Evolutionary conservation across 1,140 invertebrate species (phyloP).

Genomic region (Oppia nitens): DNA sequence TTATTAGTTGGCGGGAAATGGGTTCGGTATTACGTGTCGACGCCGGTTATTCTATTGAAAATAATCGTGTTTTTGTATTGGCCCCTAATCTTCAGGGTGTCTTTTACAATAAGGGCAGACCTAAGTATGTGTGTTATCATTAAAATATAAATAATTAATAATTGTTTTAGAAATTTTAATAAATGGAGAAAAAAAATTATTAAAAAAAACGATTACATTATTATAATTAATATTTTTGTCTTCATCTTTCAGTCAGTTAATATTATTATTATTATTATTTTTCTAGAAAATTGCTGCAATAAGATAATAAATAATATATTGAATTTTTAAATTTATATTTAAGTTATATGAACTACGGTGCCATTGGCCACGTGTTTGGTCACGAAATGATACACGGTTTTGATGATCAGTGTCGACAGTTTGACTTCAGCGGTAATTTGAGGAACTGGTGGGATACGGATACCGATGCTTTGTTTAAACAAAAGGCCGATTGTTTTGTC

Average conservation of each 20-base stretch:
- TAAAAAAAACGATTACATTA: background rate
- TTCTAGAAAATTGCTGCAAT: no score
- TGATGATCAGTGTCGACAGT: constrained; percentile 49
- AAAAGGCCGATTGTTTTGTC: constrained; percentile 64
- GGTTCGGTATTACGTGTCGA: constrained; percentile 23
- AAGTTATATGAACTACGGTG: constrained; percentile 28
- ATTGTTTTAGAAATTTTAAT: no score
- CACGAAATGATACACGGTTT: constrained; percentile 33
- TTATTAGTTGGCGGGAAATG: constrained; percentile 19
- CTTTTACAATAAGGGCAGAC: constrained; percentile 8
- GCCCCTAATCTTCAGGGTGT: constrained; percentile 73
- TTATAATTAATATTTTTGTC: background rate
- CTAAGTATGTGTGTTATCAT: background rate
- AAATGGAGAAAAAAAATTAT: no score
- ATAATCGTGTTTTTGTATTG: background rate
- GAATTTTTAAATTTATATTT: background rate
- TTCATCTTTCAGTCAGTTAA: no score
- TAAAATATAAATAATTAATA: no score
- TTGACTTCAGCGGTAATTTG: constrained; percentile 70
- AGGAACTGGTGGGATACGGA: constrained; percentile 66
- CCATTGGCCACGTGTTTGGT: constrained; percentile 21
- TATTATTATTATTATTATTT: no score
- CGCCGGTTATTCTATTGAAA: constrained; percentile 12
- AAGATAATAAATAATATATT: background rate
- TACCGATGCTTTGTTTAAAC: constrained; percentile 51